phyloP scores from a whole-genome alignment of 1,140 invertebrate species.

The Drosophila watanabei region DNA sequence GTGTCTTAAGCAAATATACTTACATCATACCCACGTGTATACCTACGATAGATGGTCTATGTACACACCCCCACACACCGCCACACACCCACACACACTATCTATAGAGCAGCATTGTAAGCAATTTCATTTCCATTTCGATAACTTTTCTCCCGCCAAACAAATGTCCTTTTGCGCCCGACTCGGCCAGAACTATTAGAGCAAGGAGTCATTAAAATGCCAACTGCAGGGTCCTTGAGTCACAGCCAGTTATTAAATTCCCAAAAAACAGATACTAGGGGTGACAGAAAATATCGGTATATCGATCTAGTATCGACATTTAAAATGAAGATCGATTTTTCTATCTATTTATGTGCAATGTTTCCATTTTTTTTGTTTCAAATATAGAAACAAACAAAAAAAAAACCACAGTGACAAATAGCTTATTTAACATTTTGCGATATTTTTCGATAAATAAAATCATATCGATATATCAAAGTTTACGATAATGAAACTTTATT shows the following conservation, averaged over 20 bases:
- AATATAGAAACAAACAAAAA: no score
- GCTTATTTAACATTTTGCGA: no score
- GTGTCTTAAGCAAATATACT: slow-evolving; percentile 67
- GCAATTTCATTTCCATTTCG: slow-evolving; percentile 28
- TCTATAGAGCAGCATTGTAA: slow-evolving; percentile 33
- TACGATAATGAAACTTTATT: no score
- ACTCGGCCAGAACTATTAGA: slow-evolving; percentile 3
- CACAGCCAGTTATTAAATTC: not conserved
- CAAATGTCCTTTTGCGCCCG: slow-evolving; percentile 9
- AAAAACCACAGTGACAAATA: no score
- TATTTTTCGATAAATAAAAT: no score
- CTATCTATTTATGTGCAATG: no score
- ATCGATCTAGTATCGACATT: not conserved
- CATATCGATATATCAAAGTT: no score
- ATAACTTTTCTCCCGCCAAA: slow-evolving; percentile 19
- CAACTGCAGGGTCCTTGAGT: not conserved
- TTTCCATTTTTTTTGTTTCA: no score
- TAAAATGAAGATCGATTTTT: no score
- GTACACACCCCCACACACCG: slow-evolving; percentile 16
- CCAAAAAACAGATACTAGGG: no score
- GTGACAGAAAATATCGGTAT: not conserved
- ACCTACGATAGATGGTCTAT: slow-evolving; percentile 35
- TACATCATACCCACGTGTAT: slow-evolving; percentile 40
- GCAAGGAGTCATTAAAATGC: slow-evolving; percentile 14
- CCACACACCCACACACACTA: slow-evolving; percentile 27